Evolutionary conservation across 2,888 invertebrate species (phyloP), one percentile per base, ranked within the genome.

Genomic region (Watsonalla binaria): DNA sequence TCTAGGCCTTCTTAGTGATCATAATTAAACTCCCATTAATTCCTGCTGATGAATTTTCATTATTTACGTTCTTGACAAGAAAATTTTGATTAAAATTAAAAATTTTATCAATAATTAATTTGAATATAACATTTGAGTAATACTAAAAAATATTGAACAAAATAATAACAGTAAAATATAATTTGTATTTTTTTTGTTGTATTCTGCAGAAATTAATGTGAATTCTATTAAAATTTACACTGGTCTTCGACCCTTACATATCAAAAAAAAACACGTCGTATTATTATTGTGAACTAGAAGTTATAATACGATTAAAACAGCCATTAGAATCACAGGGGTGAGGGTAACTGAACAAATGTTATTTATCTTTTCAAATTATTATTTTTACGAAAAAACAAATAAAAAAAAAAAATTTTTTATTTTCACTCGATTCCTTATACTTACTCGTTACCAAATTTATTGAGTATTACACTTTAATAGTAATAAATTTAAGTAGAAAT

Each of bases 251-350:
- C 33, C 14, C 7, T 9, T 33, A 35, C 33, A 48, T 2, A 14
- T 37, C 37, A 39, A 49, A 46, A 13, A 46, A 14, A 15, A 49
- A 6, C 11, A 47, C n/a, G n/a, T 9, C 8, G 9, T 46, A 15
- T 37, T 42, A 50, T 51, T 53, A 50, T 58, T 53, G 45, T 56
- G 57, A 39, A 50, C 52, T 47, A 57, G 54, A 58, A 59, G 62
- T 49, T 66, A 70, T 68, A 60, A 59, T 64, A 63, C 37, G 53
- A 55, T 67, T 63, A 72, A 42, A 73, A 82, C 82, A 82, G 82
- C 83, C 82, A 72, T 78, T 70, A 65, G 63, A 78, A 83, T 83
- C 82, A 84, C 82, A 83, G 80, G 80, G 74, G 63, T 42, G 67
- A 61, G 57, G 63, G 61, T 66, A 55, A 56, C 65, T 42, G 11